phyloP scores from a whole-genome alignment of 1,140 invertebrate species.

The Euwallacea fornicatus region DNA sequence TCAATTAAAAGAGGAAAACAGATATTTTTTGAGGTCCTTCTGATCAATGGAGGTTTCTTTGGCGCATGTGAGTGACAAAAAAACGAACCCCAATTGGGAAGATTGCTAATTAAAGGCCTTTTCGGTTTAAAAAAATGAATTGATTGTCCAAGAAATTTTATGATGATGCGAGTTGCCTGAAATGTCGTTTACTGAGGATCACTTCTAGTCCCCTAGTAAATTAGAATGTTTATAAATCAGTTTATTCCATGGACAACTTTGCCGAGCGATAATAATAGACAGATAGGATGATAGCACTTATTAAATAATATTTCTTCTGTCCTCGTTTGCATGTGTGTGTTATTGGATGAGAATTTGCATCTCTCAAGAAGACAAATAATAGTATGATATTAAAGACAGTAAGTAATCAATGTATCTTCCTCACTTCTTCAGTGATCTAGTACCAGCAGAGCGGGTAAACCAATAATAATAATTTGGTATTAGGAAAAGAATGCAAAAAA shows the following conservation, averaged over 20 bases:
- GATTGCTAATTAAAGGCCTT: not conserved
- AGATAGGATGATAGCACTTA: not conserved
- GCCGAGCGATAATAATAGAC: not conserved
- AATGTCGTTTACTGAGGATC: not conserved
- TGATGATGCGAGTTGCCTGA: not conserved
- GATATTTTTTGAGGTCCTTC: not conserved
- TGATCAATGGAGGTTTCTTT: not conserved
- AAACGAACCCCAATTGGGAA: not conserved
- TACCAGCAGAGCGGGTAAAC: too few relatives aligned
- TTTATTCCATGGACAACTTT: constrained; percentile 3
- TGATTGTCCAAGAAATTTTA: not conserved
- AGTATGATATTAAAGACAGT: too few relatives aligned
- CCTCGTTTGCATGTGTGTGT: too few relatives aligned
- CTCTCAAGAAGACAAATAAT: too few relatives aligned
- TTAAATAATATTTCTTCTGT: not conserved
- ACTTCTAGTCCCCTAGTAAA: not conserved
- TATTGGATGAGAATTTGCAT: too few relatives aligned
- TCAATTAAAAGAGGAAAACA: too few relatives aligned
- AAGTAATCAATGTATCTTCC: too few relatives aligned
- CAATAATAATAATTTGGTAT: too few relatives aligned
- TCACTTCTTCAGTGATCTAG: too few relatives aligned
- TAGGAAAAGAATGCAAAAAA: too few relatives aligned
- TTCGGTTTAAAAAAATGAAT: not conserved
- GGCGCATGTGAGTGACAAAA: not conserved
- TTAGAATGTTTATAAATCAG: constrained; percentile 6